Base-by-base conservation (phyloP, 2,888 invertebrate genomes). In the Cartodere bifasciata region DNA sequence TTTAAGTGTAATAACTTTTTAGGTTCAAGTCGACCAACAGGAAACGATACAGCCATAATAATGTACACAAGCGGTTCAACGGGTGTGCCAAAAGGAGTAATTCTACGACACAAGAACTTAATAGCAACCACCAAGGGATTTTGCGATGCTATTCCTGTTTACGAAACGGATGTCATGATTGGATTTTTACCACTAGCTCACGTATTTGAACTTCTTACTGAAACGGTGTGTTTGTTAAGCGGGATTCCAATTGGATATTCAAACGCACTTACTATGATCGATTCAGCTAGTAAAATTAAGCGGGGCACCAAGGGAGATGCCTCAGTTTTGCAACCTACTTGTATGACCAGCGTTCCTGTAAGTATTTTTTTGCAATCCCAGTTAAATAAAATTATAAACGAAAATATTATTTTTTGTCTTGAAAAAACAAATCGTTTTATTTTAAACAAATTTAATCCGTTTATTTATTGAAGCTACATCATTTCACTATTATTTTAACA, bases 41-140 rank as follows among this genome's bases (percentile, higher is more conserved):
- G 75, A 4, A 64, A 72, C 9, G 95, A 97, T 58, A 75, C 81
- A 3, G 97, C 97, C 28, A 88, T 98, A 48, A 82, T 98, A 23
- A 98, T 98, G 97, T 98, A 97, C 67, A 98, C 97, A 2, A 92
- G 91, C 45, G 97, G 97, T 4, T 94, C 94, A 1, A 97, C 97
- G 3, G 95, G 94, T 30, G 75, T 82, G 36, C 94, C 94, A 0
- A 94, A 94, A 63, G 94, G 92, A 48, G 85, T 88, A 9, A 55
- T 85, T 12, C 64, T 88, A 16, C 75, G 83, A 3, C 88, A 88
- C 58, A 73, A 72, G 50, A 88, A 88, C 62, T 75, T 86, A 53
- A 67, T 87, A 43, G 68, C 78, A 20, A 83, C 86, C 13, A 68
- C 88, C 52, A 78, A 78, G 55, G 75, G 80, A 4, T 88, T 82